Evolutionary conservation across 23 tunicate species (phyloP), one percentile per base, ranked within the genome.

Genomic region (Ciona savignyi): DNA sequence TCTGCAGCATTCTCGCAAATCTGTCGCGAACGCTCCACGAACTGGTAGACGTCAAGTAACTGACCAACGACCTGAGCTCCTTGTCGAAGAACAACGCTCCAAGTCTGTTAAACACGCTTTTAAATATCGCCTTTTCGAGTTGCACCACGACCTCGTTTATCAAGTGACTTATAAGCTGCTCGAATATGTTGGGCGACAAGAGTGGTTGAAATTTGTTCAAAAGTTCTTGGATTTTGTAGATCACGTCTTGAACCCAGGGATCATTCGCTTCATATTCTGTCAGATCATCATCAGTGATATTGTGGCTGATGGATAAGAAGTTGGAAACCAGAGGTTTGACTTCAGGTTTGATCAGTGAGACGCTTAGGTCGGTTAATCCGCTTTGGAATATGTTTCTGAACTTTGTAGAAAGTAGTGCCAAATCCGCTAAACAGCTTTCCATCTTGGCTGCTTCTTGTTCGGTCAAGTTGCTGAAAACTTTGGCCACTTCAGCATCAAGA

Each of bases 1-100:
- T 86, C 75, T 92, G 98, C 34, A 51, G 76, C 66, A 92, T 70
- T 26, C 93, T 76, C 0, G 93, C 84, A 64, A 92, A 92, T 60
- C 90, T 71, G 49, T 92, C 98, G 22, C 98, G 70, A 25, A 92
- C 93, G 1, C 93, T 81, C 98, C 92, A 92, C 20, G 92, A 85
- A 20, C 87, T 85, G 25, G 77, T 73, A 35, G 98, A 76, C 3
- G 98, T 92, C 49, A 92, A 65, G 33, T 85, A 92, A 67, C 72
- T 92, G 25, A 92, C 93, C 51, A 92, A 51, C 0, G 92, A 81
- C 4, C 98, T 80, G 22, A 92, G 83, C 61, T 92, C 98, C 67
- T 85, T 92, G 73, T 92, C 98, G 72, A 92, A 92, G 25, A 85
- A 88, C 87, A 92, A 73, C 24, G 93, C 98, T 32, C 98, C 98